A percentile compares a stretch with the other conserved stretches of the same genome.
phyloP scores from a whole-genome alignment of 2,888 invertebrate genomes.

The Drosophila limbata region DNA sequence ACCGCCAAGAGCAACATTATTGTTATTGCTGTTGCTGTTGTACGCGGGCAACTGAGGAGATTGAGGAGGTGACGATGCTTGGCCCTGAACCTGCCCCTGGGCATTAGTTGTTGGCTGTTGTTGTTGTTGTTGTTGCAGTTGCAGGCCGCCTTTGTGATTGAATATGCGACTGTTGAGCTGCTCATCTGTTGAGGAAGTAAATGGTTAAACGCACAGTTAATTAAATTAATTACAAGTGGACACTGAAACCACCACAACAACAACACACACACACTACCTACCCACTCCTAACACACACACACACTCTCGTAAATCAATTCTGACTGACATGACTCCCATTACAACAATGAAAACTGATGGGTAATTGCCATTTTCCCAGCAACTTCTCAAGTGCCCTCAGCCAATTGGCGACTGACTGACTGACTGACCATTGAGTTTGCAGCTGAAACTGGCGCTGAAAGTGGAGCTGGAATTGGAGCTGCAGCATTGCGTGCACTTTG shows the following conservation, averaged over 20 bases:
- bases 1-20: constrained; percentile 36
- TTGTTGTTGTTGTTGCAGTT: constrained; percentile 82
- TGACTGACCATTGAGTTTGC: constrained; percentile 33
- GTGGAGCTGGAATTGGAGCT: constrained; percentile 9
- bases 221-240: constrained; percentile 74
- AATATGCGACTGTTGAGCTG: constrained; percentile 88
- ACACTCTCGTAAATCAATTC: constrained; percentile 74
- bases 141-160: constrained; percentile 90
- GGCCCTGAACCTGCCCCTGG: constrained; percentile 56
- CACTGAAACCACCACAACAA: constrained; percentile 46
- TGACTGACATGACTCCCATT: constrained; percentile 62
- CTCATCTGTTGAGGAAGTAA: constrained; percentile 81
- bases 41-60: constrained; percentile 55
- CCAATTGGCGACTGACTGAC: constrained; percentile 40
- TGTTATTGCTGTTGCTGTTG: constrained; percentile 24
- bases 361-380: constrained; percentile 78
- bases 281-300: constrained; percentile 35
- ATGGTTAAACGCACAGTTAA: constrained; percentile 65
- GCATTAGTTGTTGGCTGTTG: constrained; percentile 57
- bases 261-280: constrained; percentile 23
- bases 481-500: constrained; percentile 58
- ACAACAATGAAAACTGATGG: constrained; percentile 76
- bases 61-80: constrained; percentile 22
- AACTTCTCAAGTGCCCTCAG: constrained; percentile 53
- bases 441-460: constrained; percentile 3